These are phyloP conservation scores for Trichonephila clavipes DNA, from an alignment of 1,140 invertebrate species.

Conservation along the genomic window DNA sequence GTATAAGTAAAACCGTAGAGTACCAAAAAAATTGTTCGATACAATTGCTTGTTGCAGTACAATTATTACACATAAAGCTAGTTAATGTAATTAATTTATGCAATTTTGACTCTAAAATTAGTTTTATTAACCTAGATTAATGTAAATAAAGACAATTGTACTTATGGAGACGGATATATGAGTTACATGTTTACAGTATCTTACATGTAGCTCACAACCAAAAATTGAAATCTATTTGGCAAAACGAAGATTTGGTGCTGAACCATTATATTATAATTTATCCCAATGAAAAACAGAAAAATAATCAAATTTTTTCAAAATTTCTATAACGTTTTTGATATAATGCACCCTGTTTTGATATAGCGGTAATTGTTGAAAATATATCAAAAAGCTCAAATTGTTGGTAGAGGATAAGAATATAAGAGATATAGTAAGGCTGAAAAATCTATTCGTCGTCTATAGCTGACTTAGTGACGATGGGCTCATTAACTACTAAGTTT, in stretches of 20 bases:
- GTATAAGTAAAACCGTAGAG: no score
- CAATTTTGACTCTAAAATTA: no score
- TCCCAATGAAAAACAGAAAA: not conserved
- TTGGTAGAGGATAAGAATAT: not conserved
- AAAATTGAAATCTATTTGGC: not conserved
- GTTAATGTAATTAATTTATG: no score
- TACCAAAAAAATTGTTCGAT: no score
- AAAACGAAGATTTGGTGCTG: not conserved
- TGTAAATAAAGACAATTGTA: not conserved
- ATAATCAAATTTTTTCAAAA: not conserved
- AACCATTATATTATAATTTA: not conserved
- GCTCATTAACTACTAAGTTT: not conserved
- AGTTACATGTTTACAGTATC: not conserved
- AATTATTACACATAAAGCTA: no score
- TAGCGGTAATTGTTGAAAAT: not conserved
- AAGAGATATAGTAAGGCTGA: not conserved
- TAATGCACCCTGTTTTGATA: not conserved
- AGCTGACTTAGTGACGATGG: slow-evolving; percentile 11
- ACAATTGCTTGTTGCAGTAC: no score
- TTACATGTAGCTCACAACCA: not conserved
- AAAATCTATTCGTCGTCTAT: not conserved
- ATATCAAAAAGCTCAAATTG: not conserved
- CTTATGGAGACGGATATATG: not conserved
- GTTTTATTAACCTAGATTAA: no score
- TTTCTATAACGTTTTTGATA: not conserved